Conservation (phyloP, 2,797 vertebrate genomes). For the Squalus acanthias region DNA sequence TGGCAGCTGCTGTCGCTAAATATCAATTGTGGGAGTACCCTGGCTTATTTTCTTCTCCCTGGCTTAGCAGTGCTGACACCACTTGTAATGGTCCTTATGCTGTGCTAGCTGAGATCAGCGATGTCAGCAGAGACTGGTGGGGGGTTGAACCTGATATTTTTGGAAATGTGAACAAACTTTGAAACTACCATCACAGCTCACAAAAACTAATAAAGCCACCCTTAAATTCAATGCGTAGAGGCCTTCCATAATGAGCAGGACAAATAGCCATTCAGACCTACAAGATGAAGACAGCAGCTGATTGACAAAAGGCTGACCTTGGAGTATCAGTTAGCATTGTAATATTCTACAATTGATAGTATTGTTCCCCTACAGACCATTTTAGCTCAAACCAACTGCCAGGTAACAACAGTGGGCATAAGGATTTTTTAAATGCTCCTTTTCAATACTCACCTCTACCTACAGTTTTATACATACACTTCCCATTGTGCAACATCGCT, state of each 20-base stretch:
- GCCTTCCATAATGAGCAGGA: neutral
- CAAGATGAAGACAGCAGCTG: neutral
- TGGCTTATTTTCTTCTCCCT: too few species aligned
- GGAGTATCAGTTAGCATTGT: neutral
- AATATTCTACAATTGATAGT: neutral
- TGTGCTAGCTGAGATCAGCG: too few species aligned
- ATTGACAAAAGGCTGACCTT: neutral
- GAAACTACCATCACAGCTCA: too few species aligned
- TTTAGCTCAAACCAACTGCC: neutral
- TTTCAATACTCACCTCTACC: neutral
- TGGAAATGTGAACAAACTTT: too few species aligned
- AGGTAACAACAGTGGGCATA: neutral
- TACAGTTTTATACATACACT: neutral
- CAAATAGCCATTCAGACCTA: neutral
- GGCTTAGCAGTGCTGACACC: too few species aligned
- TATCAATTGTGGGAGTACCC: too few species aligned
- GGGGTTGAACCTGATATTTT: too few species aligned
- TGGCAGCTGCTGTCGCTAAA: too few species aligned
- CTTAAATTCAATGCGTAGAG: neutral
- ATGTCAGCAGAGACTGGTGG: too few species aligned
- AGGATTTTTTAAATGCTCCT: neutral
- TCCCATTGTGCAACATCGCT: neutral
- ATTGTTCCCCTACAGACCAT: neutral
- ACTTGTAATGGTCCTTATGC: too few species aligned
- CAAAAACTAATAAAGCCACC: too few species aligned